Percentiles rank a stretch among this genome's conserved stretches.
Conservation (phyloP, 2,113 vertebrate genomes). For the Nesospiza acunhae region DNA sequence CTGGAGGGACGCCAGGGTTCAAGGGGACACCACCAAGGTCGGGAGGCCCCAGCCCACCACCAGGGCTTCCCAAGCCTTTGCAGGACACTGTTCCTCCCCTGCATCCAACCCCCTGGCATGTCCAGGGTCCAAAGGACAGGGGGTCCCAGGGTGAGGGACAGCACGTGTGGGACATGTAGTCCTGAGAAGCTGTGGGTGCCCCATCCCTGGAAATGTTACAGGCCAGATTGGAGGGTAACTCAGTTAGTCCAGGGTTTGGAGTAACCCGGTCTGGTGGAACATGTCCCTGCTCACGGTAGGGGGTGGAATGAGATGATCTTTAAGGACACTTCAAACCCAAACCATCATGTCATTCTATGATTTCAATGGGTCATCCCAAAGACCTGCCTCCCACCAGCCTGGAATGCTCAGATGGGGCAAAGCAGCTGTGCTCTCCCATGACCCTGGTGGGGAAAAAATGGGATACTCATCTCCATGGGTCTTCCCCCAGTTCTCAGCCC, state of each 20-base stretch:
- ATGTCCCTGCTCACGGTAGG: background rate
- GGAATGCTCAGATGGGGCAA: background rate
- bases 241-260: background rate
- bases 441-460: background rate
- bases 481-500: background rate
- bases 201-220: background rate
- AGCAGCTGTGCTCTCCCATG: background rate
- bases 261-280: background rate
- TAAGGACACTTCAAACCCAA: background rate
- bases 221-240: background rate
- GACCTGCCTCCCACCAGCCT: fast-evolving
- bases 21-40: constrained; percentile 42
- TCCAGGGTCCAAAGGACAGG: background rate
- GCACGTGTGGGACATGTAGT: background rate
- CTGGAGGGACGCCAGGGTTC: constrained; percentile 54
- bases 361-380: background rate
- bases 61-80: background rate
- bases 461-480: fast-evolving
- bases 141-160: background rate
- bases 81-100: background rate
- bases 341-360: background rate
- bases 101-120: no score
- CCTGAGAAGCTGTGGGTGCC: background rate
- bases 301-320: background rate
- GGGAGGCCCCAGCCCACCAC: background rate